phyloP scores from a whole-genome alignment of 2,113 vertebrate genomes.

The Felis chaus region DNA sequence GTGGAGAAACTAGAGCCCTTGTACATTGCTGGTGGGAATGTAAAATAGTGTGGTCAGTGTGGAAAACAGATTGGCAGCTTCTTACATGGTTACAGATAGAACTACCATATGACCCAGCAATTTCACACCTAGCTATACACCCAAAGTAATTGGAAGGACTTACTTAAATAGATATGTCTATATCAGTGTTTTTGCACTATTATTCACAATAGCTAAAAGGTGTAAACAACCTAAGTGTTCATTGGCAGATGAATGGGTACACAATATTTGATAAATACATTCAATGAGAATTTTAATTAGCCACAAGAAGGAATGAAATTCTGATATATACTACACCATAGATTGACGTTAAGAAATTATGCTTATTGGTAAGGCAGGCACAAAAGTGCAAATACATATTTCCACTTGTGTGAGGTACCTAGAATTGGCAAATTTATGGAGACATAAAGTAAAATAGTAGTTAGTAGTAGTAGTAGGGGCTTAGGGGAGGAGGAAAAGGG shows the following conservation, averaged over 20 bases:
- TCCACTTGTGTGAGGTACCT: neutral
- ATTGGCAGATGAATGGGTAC: neutral
- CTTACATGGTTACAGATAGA: neutral
- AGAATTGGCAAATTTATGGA: neutral
- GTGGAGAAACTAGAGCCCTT: neutral
- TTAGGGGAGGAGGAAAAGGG: neutral
- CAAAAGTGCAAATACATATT: neutral
- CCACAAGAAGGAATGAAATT: neutral
- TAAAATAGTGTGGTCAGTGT: neutral
- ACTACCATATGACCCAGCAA: neutral
- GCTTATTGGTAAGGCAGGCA: neutral
- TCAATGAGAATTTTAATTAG: neutral
- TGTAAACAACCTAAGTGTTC: neutral
- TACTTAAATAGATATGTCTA: neutral
- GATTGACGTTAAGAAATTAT: neutral
- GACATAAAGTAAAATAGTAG: neutral
- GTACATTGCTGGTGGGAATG: neutral
- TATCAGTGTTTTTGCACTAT: neutral
- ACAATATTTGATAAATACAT: neutral
- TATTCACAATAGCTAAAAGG: neutral
- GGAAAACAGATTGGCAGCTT: neutral
- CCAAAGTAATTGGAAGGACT: neutral
- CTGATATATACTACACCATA: neutral
- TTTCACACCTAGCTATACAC: neutral
- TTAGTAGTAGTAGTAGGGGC: neutral